Base-by-base conservation (phyloP, 2,888 invertebrate species). In the Danaus chrysippus region DNA sequence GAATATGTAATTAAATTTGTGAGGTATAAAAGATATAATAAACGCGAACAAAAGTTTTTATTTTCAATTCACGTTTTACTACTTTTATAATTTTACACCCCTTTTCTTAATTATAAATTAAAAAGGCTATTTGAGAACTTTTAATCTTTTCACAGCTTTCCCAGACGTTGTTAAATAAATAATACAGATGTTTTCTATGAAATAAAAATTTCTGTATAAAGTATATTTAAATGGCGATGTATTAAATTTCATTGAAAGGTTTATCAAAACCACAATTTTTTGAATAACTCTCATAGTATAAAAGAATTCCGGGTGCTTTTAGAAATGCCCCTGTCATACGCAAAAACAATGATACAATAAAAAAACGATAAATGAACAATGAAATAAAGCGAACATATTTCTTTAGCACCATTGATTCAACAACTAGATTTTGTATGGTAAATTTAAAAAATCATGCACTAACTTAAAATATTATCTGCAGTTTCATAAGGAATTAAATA, bases 61-160 rank as follows among this genome's bases (percentile, higher is more conserved):
- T 49, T 49, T 49, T 10, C 15, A 17, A 49, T 17, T 17, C 17
- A 10, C n/a, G 9, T 46, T 43, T 10, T n/a, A 10, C n/a, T 15
- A n/a, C 46, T 49, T 49, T 49, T 15, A 17, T 17, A 10, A 10
- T 49, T 49, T 49, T 46, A 46, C n/a, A 15, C 49, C 15, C 10
- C 17, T 49, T 49, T 17, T 3, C 15, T 49, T 17, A 17, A 49
- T 49, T 49, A 49, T 34, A 49, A n/a, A 49, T 49, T 49, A 15
- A 49, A 49, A 49, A n/a, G 49, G 17, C 17, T 49, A 11, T 49
- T 49, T 49, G 17, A 49, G 15, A n/a, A 49, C 49, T 49, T 49
- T 46, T 46, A 46, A 46, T 46, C 15, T 15, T 15, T 46, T 49
- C 49, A 6, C 15, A 49, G 49, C 17, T 49, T 49, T 49, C 10